A percentile compares a stretch with the other conserved stretches of the same genome.
These are phyloP conservation scores for Cherax quadricarinatus DNA, from an alignment of 1,140 invertebrate genomes.

Conservation along the genomic window DNA sequence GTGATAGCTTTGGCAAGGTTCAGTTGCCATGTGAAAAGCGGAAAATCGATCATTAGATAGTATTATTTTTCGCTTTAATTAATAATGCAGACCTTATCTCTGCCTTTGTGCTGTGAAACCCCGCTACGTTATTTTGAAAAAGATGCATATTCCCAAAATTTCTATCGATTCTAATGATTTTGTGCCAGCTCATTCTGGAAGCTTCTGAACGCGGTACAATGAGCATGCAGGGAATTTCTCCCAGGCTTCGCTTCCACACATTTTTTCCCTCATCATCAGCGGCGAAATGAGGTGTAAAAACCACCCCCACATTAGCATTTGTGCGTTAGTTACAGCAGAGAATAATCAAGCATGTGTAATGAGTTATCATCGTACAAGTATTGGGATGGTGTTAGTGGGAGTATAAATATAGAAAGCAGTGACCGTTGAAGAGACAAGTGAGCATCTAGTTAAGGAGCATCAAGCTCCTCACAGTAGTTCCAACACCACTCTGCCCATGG, in stretches of 20 bases:
- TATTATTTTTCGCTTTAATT: too few species aligned
- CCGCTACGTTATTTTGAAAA: not conserved
- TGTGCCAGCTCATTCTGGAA: conserved; percentile 41
- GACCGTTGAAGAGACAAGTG: not conserved
- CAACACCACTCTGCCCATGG: not conserved
- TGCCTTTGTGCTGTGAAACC: not conserved
- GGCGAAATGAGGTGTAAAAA: too few species aligned
- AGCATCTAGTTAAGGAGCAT: not conserved
- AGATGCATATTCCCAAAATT: conserved; percentile 4
- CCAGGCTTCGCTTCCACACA: too few species aligned
- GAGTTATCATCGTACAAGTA: not conserved
- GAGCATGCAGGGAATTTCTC: too few species aligned
- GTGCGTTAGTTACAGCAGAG: not conserved
- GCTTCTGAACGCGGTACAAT: conserved; percentile 10
- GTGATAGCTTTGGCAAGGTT: too few species aligned
- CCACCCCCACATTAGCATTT: too few species aligned
- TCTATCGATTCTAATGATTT: conserved; percentile 37
- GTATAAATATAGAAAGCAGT: not conserved
- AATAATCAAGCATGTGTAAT: not conserved
- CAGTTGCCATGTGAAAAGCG: too few species aligned
- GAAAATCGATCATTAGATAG: too few species aligned
- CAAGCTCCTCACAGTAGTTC: not conserved
- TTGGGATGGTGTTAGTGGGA: not conserved
- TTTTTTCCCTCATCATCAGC: too few species aligned
- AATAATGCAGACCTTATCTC: too few species aligned